These are phyloP conservation scores for Zosterops hypoxanthus DNA, from an alignment of 2,113 vertebrate species.

Conservation along the genomic window DNA sequence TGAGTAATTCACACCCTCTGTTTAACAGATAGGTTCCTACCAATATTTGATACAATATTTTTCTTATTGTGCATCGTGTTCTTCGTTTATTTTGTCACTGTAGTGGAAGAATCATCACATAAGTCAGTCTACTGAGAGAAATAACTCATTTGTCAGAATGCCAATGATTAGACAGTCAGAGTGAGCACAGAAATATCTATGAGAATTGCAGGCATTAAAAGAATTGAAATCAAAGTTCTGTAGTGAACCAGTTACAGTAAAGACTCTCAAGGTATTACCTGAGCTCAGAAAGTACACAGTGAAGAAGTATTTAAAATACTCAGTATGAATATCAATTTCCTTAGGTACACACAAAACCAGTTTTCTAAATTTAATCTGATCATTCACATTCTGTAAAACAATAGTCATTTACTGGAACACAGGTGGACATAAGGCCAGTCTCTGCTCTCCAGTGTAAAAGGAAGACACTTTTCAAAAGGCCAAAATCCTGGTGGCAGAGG, in stretches of 20 bases:
- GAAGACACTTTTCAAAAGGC: neutral
- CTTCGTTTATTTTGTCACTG: neutral
- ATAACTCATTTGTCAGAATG: conserved; percentile 9
- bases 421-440: neutral
- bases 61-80: neutral
- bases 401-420: neutral
- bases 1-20: neutral
- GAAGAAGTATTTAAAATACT: conserved; percentile 28
- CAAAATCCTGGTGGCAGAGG: neutral
- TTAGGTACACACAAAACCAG: conserved; percentile 4
- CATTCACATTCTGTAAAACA: neutral
- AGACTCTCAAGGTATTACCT: neutral
- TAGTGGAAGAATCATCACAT: neutral
- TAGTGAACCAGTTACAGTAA: neutral
- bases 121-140: neutral
- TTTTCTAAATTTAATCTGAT: neutral
- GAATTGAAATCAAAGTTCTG: neutral
- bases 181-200: neutral
- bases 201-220: neutral
- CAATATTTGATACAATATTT: neutral
- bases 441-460: neutral
- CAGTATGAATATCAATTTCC: neutral
- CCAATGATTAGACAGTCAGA: neutral
- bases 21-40: neutral
- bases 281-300: conserved; percentile 5